These are phyloP conservation scores for Eucera pruinosa DNA, from an alignment of 2,888 invertebrate species.

Conservation along the genomic window DNA sequence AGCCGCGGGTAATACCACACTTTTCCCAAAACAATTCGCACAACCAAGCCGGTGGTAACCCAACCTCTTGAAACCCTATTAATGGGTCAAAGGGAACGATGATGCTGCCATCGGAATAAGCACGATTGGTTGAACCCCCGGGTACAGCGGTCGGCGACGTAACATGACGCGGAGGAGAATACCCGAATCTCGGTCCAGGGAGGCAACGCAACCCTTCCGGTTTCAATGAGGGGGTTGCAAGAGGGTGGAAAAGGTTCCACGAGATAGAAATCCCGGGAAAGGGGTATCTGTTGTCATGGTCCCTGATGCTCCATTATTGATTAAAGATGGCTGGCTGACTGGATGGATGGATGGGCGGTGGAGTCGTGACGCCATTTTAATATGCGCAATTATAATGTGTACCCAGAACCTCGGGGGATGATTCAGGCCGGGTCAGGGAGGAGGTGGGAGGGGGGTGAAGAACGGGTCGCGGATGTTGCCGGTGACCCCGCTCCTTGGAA, in stretches of 20 bases:
- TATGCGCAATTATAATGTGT: conserved; percentile 84
- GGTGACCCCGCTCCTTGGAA: conserved; percentile 64
- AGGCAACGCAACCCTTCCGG: conserved; percentile 56
- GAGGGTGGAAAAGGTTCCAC: conserved; percentile 78
- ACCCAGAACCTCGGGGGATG: conserved; percentile 69
- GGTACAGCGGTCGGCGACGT: conserved; percentile 36
- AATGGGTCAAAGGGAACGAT: background rate
- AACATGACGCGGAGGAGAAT: conserved; percentile 57
- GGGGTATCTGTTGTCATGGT: conserved; percentile 84
- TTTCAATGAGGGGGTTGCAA: conserved; percentile 44
- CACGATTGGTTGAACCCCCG: conserved; percentile 23
- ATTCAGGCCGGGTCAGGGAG: conserved; percentile 14
- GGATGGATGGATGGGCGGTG: conserved; percentile 65
- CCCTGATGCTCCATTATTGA: conserved; percentile 85
- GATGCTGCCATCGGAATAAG: too few species aligned
- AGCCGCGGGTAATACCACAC: too few species aligned
- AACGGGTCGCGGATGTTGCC: conserved; percentile 42
- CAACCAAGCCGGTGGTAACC: too few species aligned
- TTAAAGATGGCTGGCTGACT: conserved; percentile 83
- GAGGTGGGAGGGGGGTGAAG: conserved; percentile 20
- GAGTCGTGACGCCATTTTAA: conserved; percentile 83
- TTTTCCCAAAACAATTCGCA: too few species aligned
- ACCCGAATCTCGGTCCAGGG: conserved; percentile 22
- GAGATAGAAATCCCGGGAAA: conserved; percentile 75
- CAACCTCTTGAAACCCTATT: too few species aligned